Evolutionary conservation across 2,113 vertebrate species (phyloP).

Genomic region (Eonycteris spelaea): DNA sequence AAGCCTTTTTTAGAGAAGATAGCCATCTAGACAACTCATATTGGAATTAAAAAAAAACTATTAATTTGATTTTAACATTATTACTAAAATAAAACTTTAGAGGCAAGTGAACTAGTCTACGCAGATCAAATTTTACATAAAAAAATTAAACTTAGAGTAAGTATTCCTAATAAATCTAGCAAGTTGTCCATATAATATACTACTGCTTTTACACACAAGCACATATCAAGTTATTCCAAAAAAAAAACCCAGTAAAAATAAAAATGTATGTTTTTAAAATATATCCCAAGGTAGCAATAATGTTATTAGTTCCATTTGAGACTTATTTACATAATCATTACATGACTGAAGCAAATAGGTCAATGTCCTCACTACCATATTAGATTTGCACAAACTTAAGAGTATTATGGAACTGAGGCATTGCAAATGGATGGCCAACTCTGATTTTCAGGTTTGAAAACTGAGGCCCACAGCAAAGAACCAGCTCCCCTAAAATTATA

Average conservation of each 20-base stretch:
- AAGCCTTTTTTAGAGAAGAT: constrained; percentile 43
- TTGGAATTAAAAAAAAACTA: neutral
- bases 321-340: constrained; percentile 21
- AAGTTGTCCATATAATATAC: neutral
- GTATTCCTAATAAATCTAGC: constrained; percentile 7
- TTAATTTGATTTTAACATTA: constrained; percentile 47
- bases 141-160: neutral
- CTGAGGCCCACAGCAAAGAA: neutral
- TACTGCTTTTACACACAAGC: neutral
- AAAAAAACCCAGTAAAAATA: neutral
- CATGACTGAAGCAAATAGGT: neutral
- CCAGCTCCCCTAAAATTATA: neutral
- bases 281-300: neutral
- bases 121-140: neutral
- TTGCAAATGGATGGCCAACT: neutral
- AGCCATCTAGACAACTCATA: constrained; percentile 41
- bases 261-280: neutral
- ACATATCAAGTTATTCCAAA: constrained; percentile 27
- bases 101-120: neutral
- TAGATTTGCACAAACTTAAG: neutral
- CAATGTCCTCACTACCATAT: neutral
- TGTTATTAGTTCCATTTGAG: neutral
- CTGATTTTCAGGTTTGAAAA: constrained; percentile 12
- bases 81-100: neutral
- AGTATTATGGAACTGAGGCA: neutral